Conservation (phyloP, 2,113 vertebrate species). For the Larimichthys crocea region DNA sequence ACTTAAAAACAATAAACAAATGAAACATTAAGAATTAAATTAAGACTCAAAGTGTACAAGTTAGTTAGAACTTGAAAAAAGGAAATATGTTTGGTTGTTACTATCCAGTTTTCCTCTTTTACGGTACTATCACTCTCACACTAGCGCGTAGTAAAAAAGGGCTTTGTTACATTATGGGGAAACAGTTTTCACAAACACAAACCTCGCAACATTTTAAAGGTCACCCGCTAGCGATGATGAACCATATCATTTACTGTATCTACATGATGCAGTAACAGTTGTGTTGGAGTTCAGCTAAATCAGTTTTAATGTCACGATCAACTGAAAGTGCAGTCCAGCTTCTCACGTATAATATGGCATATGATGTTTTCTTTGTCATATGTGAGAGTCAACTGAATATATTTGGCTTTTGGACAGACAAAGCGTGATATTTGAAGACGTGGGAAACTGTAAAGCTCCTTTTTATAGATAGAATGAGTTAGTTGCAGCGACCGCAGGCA, state of each 20-base stretch:
- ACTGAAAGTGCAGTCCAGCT: neutral
- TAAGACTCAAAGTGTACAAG: neutral
- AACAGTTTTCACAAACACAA: neutral
- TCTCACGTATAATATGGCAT: neutral
- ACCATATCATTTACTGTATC: conserved; percentile 9
- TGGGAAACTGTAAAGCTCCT: neutral
- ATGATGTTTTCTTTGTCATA: neutral
- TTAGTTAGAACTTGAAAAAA: neutral
- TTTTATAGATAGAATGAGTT: neutral
- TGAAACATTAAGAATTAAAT: neutral
- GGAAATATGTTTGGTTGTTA: neutral
- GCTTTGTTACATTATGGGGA: neutral
- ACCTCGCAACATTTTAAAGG: conserved; percentile 19
- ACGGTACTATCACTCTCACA: neutral
- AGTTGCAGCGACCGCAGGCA: neutral
- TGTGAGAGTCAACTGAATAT: neutral
- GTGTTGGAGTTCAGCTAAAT: neutral
- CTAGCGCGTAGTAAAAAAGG: neutral
- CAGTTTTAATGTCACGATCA: neutral
- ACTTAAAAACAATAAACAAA: neutral
- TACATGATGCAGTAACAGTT: neutral
- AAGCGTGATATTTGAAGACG: neutral
- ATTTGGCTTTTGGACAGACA: neutral
- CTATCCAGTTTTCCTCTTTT: conserved; percentile 2
- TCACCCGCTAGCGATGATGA: neutral